Evolutionary conservation across 2,888 invertebrate species (phyloP), one percentile per base, ranked within the genome.

Genomic region (Lobophora halterata): DNA sequence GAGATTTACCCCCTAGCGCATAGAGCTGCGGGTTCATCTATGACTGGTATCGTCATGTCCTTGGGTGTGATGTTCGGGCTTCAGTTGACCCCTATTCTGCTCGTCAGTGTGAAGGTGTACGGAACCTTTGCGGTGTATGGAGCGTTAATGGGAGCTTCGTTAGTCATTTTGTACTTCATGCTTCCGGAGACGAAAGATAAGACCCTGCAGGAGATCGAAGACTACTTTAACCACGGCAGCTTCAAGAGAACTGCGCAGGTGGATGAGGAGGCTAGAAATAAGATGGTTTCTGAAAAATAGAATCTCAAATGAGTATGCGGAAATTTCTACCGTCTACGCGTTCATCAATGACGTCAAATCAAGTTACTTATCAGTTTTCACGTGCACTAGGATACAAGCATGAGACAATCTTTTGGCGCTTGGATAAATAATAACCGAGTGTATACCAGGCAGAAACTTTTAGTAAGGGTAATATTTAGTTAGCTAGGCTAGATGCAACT

Each of bases 171-270:
- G 2, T 52, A 36, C 28, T 38, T 45, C 14, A 33, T 87, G 28
- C 62, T 93, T 9, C 93, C 93, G 0, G 92, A 93, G 65, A 93
- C 93, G 0, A 90, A 89, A 44, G 89, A 90, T 4, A 90, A 85
- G 47, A 90, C 91, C 1, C 65, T 93, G 27, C 81, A 90, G 37
- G 89, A 92, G 61, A 93, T 93, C 29, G 92, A 92, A 52, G 89
- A 89, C 2, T 70, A 75, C 23, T 88, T 52, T 1, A 52, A 35
- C 11, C 19, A 42, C 17, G 46, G 46, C 9, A 41, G 29, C 5
- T 27, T 30, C 18, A 29, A 29, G 9, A 31, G 17, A 17, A 37
- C 7, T 21, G 29, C 8, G 0, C 17, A 31, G 3, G 36, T 28
- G 3, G 25, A 38, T 9, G 31, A 29, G 5, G 43, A 46, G 3